Conservation (phyloP, 2,113 vertebrate species). For the Petromus typicus region DNA sequence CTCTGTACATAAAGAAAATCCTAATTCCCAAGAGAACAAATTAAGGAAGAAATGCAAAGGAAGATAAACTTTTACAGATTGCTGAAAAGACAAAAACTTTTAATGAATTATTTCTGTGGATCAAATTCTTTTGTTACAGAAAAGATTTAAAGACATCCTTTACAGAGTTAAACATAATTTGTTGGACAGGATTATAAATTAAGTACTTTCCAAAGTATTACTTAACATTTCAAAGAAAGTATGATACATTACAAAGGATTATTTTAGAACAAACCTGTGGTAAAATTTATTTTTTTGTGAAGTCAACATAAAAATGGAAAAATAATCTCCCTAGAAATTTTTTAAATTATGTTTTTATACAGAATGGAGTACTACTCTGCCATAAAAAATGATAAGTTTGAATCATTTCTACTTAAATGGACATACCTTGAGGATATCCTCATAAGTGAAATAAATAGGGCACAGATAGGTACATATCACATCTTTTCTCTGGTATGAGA, state of each 20-base stretch:
- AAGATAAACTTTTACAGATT: background rate
- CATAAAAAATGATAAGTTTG: too few species aligned
- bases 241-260: background rate
- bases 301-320: background rate
- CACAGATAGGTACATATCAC: too few species aligned
- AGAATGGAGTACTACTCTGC: too few species aligned
- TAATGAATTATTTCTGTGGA: slow-evolving; percentile 6
- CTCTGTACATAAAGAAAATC: background rate
- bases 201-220: background rate
- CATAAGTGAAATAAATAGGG: too few species aligned
- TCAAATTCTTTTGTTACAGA: background rate
- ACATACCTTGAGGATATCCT: too few species aligned
- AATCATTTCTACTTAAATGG: too few species aligned
- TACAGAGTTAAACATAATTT: background rate
- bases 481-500: too few species aligned
- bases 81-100: background rate
- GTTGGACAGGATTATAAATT: background rate
- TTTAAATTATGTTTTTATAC: too few species aligned
- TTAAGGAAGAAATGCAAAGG: slow-evolving; percentile 8
- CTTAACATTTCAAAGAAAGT: background rate
- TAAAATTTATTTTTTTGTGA: background rate
- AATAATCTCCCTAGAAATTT: too few species aligned
- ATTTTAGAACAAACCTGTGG: slow-evolving; percentile 30
- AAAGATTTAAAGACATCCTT: background rate
- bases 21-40: slow-evolving; percentile 33